Base-by-base conservation (phyloP, 2,888 invertebrate genomes). In the Chouioia cunea region DNA sequence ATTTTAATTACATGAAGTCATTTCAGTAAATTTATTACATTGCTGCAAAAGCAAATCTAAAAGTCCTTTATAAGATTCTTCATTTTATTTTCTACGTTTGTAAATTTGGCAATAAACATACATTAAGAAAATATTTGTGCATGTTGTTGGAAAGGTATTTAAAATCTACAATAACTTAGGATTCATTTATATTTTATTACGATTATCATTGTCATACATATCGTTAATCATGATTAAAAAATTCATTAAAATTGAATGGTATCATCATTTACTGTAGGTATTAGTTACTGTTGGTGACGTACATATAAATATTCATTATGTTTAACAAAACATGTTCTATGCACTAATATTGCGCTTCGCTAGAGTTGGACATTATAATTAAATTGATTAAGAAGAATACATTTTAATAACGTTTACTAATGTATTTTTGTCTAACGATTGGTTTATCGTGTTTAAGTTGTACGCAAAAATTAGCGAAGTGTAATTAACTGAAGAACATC, bases 301-400 rank as follows among this genome's bases (percentile, higher is more conserved):
- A 36, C 36, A 36, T 36, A 36, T 36, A 6, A 36, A 36, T 36
- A 36, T 43, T 52, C 27, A 23, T 18, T 67, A 48, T 15, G 60
- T 56, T 14, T 43, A 36, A 47, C 43, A 48, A 47, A 63, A 60
- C 18, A 57, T 65, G 22, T 23, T 65, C 57, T 4, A 63, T 27
- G 43, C 50, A 36, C 36, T 36, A 10, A 36, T 36, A 36, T 36
- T 36, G 12, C 36, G 36, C 36, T 12, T 36, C 36, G 36, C 36
- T 36, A 36, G 36, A 6, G 53, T 36, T 36, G 36, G 36, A 68
- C 60, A 60, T 62, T 65, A 72, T 56, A 53, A 52, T 68, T 56
- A 65, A 60, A 22, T 46, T 56, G 52, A n/a, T 65, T 60, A 65
- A 27, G 44, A 57, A 47, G 48, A 52, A 22, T 72, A 72, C 68